A percentile compares a stretch with the other conserved stretches of the same genome.
phyloP scores from a whole-genome alignment of 2,888 invertebrate species.

The Xylota sylvarum region DNA sequence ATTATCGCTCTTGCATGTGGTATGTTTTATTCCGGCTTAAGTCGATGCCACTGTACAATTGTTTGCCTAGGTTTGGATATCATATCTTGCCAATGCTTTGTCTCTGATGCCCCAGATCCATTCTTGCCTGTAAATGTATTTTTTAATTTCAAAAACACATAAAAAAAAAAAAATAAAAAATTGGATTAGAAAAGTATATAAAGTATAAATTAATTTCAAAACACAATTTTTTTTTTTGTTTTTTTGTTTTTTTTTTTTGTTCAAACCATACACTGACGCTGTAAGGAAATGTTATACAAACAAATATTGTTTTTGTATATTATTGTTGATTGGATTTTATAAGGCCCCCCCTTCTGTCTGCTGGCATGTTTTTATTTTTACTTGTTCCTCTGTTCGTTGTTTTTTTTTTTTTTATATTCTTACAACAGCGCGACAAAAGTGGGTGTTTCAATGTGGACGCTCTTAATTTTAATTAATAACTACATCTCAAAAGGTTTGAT shows the following conservation, averaged over 20 bases:
- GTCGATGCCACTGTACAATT: constrained; percentile 98
- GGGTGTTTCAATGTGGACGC: constrained; percentile 77
- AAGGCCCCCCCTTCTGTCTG: constrained; percentile 66
- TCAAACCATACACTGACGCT: constrained; percentile 4
- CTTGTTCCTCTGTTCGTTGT: not conserved
- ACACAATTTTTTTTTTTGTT: too few relatives aligned
- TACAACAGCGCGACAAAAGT: constrained; percentile 68
- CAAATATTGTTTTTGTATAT: constrained; percentile 9
- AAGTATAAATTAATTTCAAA: not conserved
- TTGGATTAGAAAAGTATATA: too few relatives aligned
- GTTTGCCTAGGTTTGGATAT: constrained; percentile 98
- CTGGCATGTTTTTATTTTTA: constrained; percentile 39
- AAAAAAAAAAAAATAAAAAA: too few relatives aligned
- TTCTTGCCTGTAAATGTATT: constrained; percentile 89
- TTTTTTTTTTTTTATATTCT: constrained; percentile 17
- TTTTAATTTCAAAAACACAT: constrained; percentile 36
- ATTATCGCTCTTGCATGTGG: constrained; percentile 59
- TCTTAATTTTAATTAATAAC: constrained; percentile 51
- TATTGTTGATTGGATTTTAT: not conserved
- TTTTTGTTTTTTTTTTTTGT: too few relatives aligned
- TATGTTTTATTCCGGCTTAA: constrained; percentile 93
- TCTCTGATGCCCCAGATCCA: constrained; percentile 97
- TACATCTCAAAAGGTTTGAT: constrained; percentile 26
- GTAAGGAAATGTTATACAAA: constrained; percentile 22
- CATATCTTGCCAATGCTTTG: constrained; percentile 99